These are phyloP conservation scores for Papilio polyxenes DNA, from an alignment of 1,140 invertebrate genomes.

Conservation along the genomic window DNA sequence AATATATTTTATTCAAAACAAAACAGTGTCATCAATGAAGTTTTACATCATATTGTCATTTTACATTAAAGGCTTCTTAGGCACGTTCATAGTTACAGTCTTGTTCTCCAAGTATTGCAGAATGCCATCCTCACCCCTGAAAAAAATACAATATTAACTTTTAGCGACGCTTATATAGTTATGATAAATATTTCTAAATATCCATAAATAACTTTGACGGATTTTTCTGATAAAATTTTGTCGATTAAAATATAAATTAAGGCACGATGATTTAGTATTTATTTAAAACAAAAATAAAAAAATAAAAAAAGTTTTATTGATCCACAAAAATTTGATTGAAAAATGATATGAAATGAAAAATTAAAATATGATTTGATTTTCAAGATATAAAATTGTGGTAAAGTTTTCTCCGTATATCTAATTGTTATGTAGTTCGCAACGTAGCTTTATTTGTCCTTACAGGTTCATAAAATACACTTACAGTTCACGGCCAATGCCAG, in stretches of 20 bases:
- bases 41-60: not conserved
- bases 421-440: not conserved
- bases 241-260: too few relatives aligned
- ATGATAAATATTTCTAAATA: not conserved
- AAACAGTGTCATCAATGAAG: not conserved
- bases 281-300: too few relatives aligned
- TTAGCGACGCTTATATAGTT: not conserved
- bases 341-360: too few relatives aligned
- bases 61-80: slow-evolving; percentile 64
- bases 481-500: slow-evolving; percentile 88
- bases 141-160: slow-evolving; percentile 41
- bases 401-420: not conserved
- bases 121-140: slow-evolving; percentile 87
- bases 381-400: too few relatives aligned
- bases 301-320: too few relatives aligned
- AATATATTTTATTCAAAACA: slow-evolving; percentile 9
- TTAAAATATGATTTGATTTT: too few relatives aligned
- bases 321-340: too few relatives aligned
- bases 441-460: not conserved
- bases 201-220: too few relatives aligned
- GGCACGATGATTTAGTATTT: too few relatives aligned
- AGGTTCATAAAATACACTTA: slow-evolving; percentile 50
- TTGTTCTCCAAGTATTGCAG: slow-evolving; percentile 89
- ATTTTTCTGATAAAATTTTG: not conserved
- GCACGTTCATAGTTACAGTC: slow-evolving; percentile 84